Conservation (phyloP, 2,888 invertebrate species). For the Timandra comae region DNA sequence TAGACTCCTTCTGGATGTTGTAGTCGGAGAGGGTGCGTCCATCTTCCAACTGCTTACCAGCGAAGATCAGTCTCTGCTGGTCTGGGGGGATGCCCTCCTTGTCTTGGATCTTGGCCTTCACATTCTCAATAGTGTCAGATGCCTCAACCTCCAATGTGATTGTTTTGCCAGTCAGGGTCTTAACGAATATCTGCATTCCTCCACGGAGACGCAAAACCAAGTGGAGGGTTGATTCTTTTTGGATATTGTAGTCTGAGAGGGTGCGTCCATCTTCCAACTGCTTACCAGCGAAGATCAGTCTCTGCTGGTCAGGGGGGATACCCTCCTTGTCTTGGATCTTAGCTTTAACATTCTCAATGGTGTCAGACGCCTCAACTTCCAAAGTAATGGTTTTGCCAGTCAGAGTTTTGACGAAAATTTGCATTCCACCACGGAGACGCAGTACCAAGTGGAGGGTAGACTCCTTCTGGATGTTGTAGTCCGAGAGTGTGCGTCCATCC, state of each 20-base stretch:
- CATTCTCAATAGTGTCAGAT: too few relatives aligned
- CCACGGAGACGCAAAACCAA: slow-evolving; percentile 35
- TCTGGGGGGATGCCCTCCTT: too few relatives aligned
- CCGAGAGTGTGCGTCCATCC: slow-evolving; percentile 8
- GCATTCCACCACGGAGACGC: slow-evolving; percentile 39
- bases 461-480: slow-evolving; percentile 40
- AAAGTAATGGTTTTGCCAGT: slow-evolving; percentile 39
- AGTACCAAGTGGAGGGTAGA: slow-evolving; percentile 33
- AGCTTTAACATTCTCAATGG: slow-evolving; percentile 38
- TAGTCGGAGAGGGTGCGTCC: too few relatives aligned
- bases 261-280: slow-evolving; percentile 37
- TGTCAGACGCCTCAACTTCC: slow-evolving; percentile 36
- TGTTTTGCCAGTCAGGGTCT: too few relatives aligned
- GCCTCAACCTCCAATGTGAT: too few relatives aligned
- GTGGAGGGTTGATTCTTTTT: neutral
- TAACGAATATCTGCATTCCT: slow-evolving; percentile 33
- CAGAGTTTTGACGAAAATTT: slow-evolving; percentile 38
- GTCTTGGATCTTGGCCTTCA: too few relatives aligned
- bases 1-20: slow-evolving; percentile 49
- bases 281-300: slow-evolving; percentile 35
- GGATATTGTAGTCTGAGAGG: slow-evolving; percentile 29
- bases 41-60: too few relatives aligned
- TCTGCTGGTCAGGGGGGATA: slow-evolving; percentile 38
- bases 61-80: too few relatives aligned
- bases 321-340: slow-evolving; percentile 41